Evolutionary conservation across 2,888 invertebrate species (phyloP), one percentile per base, ranked within the genome.

Genomic region (Alcis repandata): DNA sequence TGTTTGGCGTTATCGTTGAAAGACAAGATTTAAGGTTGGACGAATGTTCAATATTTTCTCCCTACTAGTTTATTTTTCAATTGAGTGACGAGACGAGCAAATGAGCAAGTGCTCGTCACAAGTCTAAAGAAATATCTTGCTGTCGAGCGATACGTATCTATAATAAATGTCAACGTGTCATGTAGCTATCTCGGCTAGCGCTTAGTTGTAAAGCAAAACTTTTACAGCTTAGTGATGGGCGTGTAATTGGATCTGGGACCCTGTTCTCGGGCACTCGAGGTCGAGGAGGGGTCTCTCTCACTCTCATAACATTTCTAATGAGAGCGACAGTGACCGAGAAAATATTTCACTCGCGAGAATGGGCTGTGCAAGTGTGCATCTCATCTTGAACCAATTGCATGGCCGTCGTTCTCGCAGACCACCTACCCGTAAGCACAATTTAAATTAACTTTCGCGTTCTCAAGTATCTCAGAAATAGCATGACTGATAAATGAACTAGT

Each of bases 201-300:
- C 27, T 27, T 27, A 6, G 27, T 2, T 27, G 27, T 27, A 27
- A 27, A 27, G 27, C 22, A n/a, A 6, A 20, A 20, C n/a, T 22
- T 48, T 48, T 48, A 45, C 13, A 13, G 20, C 15, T 45, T 62
- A 41, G 15, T 69, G 68, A 74, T 67, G 69, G 70, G 66, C 67
- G 64, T 74, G 60, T 72, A 74, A 76, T 76, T 70, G 36, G 58
- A 76, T 74, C 64, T 65, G 11, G 38, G 41, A 11, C 52, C n/a
- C n/a, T n/a, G n/a, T n/a, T n/a, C n/a, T n/a, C n/a, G n/a, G n/a
- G n/a, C n/a, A n/a, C n/a, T n/a, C n/a, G n/a, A n/a, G n/a, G n/a
- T n/a, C n/a, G n/a, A n/a, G n/a, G n/a, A n/a, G n/a, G n/a, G n/a
- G 9, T 36, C 36, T 9, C 9, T 36, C 6, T 36, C 9, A 1